Evolutionary conservation across 92 coral and sea anemone species (phyloP), one percentile per base, ranked within the genome.

Genomic region (Bergia sp.): DNA sequence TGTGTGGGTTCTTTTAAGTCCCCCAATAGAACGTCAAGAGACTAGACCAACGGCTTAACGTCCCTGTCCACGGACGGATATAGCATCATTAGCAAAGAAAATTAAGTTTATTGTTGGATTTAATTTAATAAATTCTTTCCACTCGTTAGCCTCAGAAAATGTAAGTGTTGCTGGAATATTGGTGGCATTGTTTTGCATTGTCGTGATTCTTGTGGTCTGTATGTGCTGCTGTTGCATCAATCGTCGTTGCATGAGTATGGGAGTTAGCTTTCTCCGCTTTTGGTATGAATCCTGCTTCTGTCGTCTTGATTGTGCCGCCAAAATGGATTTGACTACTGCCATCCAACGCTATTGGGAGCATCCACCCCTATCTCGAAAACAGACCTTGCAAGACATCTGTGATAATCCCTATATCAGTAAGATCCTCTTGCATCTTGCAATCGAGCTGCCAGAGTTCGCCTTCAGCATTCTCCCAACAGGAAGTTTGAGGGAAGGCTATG

Each of bases 381-480:
- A 43, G 39, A 37, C 53, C 20, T 10, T 80, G 44, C 49, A 29
- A 13, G 37, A 80, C 12, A 45, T 69, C 44, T 10, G 37, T 9
- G 44, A 16, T 3, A 80, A 80, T 45, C 85, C 85, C 38, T 80
- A n/a, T 50, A 80, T 80, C 23, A 80, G 65, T 38, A 58, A 20
- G 65, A 80, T 80, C 21, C 66, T 80, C n/a, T 38, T 80, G 23
- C 85, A 80, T 37, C 85, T 80, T 21, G 85, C 85, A 13, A 20
- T 47, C 36, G 38, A 80, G 85, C 71, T 80, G 2, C 85, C 85
- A 29, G 85, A 80, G 18, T 80, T 80, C 66, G 47, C 47, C 20
- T 80, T 80, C 69, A 80, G 85, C 65, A 39, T 80, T 80, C 85
- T 80, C 0, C 85, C 85, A 20, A 80, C 85, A 43, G 85, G 85